Evolutionary conservation across 2,797 vertebrate species (phyloP).

Genomic region (Rhincodon typus): DNA sequence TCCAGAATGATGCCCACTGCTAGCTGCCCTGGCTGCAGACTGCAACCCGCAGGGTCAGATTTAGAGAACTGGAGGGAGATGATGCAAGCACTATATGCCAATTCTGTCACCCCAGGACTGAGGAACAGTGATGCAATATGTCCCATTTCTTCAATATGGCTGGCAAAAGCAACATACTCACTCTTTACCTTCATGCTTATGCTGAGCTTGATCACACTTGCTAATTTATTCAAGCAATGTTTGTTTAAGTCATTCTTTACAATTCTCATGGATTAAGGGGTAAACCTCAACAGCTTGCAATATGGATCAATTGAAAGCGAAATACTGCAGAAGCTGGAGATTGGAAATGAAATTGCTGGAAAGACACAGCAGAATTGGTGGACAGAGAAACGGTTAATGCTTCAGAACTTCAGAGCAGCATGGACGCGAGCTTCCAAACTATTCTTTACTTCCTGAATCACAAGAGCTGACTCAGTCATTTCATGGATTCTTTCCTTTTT

Average conservation of each 20-base stretch:
- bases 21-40: background rate
- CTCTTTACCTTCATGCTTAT: background rate
- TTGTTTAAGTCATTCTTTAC: background rate
- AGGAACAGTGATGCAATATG: background rate
- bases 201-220: background rate
- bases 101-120: background rate
- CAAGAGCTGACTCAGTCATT: background rate
- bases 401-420: background rate
- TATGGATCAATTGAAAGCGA: no score
- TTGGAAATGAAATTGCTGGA: no score
- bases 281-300: background rate
- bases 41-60: background rate
- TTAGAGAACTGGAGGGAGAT: background rate
- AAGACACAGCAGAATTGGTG: no score
- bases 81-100: background rate
- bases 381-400: no score
- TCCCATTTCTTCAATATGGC: background rate
- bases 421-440: background rate
- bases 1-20: background rate
- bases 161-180: background rate
- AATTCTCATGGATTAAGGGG: background rate
- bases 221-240: background rate
- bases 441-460: background rate
- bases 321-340: no score
- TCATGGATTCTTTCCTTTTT: background rate